phyloP scores from a whole-genome alignment of 2,797 vertebrate genomes.

The Dendrocincla fuliginosa region DNA sequence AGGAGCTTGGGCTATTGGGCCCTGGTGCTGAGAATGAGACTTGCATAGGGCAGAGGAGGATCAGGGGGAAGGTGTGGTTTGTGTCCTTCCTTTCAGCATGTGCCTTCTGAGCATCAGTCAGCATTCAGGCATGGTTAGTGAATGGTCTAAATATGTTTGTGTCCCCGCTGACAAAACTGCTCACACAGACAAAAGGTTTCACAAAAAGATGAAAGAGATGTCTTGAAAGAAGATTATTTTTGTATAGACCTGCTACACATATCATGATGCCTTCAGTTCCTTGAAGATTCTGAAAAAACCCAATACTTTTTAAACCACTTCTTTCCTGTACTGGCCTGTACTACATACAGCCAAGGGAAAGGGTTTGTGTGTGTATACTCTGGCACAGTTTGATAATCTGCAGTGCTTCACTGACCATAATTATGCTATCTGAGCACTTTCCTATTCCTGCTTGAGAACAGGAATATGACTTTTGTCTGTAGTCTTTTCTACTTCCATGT shows the following conservation, averaged over 20 bases:
- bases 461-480: not conserved
- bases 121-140: not conserved
- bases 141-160: not conserved
- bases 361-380: not conserved
- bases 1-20: not conserved
- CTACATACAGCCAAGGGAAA: not conserved
- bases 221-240: not conserved
- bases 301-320: not conserved
- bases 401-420: not conserved
- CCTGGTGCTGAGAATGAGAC: not conserved
- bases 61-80: not conserved
- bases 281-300: not conserved
- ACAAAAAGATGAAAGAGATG: not conserved
- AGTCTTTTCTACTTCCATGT: not conserved
- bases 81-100: not conserved
- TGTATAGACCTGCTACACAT: not conserved
- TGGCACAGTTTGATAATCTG: not conserved
- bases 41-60: not conserved
- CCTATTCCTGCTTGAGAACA: not conserved
- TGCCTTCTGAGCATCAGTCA: not conserved
- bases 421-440: not conserved
- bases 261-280: not conserved
- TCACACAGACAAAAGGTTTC: not conserved
- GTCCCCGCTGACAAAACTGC: not conserved
- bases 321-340: not conserved